These are phyloP conservation scores for Myotis myotis DNA, from an alignment of 2,797 vertebrate species.

Conservation along the genomic window DNA sequence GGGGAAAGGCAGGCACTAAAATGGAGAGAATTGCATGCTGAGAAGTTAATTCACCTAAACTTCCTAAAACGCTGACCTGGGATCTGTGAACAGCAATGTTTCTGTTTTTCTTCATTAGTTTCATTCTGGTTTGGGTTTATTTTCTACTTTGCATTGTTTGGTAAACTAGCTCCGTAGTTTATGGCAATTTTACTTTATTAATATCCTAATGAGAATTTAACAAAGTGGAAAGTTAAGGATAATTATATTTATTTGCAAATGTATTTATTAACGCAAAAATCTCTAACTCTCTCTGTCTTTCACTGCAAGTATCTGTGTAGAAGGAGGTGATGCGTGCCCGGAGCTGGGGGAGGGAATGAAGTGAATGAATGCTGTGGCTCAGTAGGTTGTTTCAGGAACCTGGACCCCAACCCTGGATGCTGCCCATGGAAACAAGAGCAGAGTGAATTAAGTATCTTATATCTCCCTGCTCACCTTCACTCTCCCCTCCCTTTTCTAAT, in stretches of 20 bases:
- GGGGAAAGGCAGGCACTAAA: not conserved
- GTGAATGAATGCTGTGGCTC: not conserved
- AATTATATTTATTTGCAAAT: constrained; percentile 4
- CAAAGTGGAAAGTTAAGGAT: constrained; percentile 13
- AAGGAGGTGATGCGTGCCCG: not conserved
- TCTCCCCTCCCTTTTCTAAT: not conserved
- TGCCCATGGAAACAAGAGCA: not conserved
- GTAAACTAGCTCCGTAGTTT: constrained; percentile 6
- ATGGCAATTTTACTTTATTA: constrained; percentile 36
- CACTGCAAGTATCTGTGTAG: not conserved
- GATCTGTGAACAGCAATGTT: not conserved
- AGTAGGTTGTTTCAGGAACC: not conserved
- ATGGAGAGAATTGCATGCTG: not conserved
- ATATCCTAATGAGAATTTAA: constrained; percentile 49
- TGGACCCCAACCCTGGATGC: not conserved
- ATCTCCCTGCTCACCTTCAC: not conserved
- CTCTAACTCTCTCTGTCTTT: not conserved
- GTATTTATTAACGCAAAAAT: not conserved
- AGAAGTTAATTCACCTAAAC: not conserved
- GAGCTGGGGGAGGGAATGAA: not conserved
- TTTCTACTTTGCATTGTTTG: not conserved
- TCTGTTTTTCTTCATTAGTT: not conserved
- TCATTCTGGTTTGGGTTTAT: not conserved
- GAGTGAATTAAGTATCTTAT: not conserved
- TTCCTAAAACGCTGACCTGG: not conserved